Conservation (phyloP, 1,140 invertebrate species). For the Zophobas morio region DNA sequence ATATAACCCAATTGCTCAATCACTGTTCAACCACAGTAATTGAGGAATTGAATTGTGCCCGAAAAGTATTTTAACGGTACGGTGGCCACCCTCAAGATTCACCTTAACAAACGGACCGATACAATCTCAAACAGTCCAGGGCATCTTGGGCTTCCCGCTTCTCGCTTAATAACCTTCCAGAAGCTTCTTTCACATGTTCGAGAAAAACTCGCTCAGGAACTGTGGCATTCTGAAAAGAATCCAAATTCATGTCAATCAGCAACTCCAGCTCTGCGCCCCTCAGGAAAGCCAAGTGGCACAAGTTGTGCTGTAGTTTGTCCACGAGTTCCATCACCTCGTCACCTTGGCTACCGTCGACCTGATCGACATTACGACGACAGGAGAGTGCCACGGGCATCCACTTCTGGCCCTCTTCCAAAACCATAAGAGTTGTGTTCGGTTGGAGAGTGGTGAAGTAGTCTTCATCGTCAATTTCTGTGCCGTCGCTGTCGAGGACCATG, state of each 20-base stretch:
- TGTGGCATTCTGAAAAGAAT: slow-evolving; percentile 84
- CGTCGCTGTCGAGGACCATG: slow-evolving; percentile 84
- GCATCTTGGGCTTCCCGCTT: slow-evolving; percentile 88
- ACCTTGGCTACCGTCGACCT: slow-evolving; percentile 76
- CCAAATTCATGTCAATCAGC: slow-evolving; percentile 88
- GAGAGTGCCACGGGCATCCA: slow-evolving; percentile 73
- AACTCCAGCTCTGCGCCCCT: slow-evolving; percentile 85
- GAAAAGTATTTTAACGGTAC: slow-evolving; percentile 50
- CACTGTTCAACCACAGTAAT: slow-evolving; percentile 41
- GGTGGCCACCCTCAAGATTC: slow-evolving; percentile 40
- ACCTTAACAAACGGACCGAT: slow-evolving; percentile 51
- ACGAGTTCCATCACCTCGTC: slow-evolving; percentile 75
- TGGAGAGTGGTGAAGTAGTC: slow-evolving; percentile 90
- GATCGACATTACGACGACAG: slow-evolving; percentile 75
- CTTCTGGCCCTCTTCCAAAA: slow-evolving; percentile 80
- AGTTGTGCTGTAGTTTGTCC: slow-evolving; percentile 81
- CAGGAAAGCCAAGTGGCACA: slow-evolving; percentile 85
- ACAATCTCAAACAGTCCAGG: slow-evolving; percentile 78
- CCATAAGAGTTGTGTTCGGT: slow-evolving; percentile 85
- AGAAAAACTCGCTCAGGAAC: slow-evolving; percentile 84
- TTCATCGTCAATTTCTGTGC: slow-evolving; percentile 90
- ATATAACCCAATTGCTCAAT: too few relatives aligned
- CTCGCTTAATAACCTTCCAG: slow-evolving; percentile 83
- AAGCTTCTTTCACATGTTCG: slow-evolving; percentile 87
- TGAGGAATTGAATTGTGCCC: slow-evolving; percentile 56